phyloP scores from a whole-genome alignment of 2,797 vertebrate species.

The Florisuga fusca region DNA sequence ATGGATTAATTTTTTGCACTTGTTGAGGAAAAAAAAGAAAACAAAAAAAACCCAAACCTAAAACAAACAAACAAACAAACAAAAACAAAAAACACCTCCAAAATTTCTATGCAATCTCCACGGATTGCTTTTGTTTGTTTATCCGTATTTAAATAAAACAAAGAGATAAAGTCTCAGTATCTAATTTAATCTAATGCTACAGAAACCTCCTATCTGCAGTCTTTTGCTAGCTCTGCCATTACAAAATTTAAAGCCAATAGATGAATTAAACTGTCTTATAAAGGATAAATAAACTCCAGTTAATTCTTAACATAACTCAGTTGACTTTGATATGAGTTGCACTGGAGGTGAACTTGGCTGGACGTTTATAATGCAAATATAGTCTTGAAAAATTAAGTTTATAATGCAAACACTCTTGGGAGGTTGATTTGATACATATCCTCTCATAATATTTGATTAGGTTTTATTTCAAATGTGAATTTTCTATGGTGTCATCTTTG shows the following conservation, averaged over 20 bases:
- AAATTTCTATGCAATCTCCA: not conserved
- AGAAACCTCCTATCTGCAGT: not conserved
- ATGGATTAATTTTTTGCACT: not conserved
- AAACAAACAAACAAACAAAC: not conserved
- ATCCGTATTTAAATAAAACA: not conserved
- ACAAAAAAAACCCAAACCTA: too few species aligned
- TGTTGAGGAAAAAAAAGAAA: not conserved
- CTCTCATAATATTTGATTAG: slow-evolving; percentile 72
- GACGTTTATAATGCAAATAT: slow-evolving; percentile 46
- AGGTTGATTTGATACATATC: slow-evolving; percentile 56
- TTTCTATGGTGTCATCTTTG: slow-evolving; percentile 68
- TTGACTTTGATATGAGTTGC: slow-evolving; percentile 3
- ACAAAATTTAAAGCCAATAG: not conserved
- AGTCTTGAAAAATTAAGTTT: slow-evolving; percentile 46
- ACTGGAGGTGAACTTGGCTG: slow-evolving; percentile 49
- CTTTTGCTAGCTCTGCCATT: not conserved
- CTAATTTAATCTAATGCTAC: not conserved
- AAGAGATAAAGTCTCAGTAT: not conserved
- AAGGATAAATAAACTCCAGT: not conserved
- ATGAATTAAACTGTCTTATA: not conserved
- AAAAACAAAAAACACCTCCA: rapidly evolving
- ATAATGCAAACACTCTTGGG: slow-evolving; percentile 46
- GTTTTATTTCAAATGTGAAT: slow-evolving; percentile 72
- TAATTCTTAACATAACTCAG: not conserved
- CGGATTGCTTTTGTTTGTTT: not conserved